A percentile compares a stretch with the other conserved stretches of the same genome.
These are phyloP conservation scores for Cyclargus thomasi DNA, from an alignment of 1,140 invertebrate genomes.

Conservation along the genomic window DNA sequence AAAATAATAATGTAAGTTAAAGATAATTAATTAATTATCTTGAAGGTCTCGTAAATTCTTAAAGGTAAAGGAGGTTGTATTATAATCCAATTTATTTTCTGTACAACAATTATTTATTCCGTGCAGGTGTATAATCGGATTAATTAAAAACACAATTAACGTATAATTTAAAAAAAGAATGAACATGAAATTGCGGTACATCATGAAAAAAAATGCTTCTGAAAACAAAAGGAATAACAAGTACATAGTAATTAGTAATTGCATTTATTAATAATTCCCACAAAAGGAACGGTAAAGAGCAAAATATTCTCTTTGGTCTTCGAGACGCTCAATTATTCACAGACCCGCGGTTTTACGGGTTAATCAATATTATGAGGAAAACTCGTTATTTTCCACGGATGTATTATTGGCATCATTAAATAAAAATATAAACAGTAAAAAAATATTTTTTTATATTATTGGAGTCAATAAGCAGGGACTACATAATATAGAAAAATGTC, in stretches of 20 bases:
- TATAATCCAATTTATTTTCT: too few relatives aligned
- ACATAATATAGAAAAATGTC: too few relatives aligned
- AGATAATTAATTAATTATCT: too few relatives aligned
- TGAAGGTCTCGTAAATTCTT: too few relatives aligned
- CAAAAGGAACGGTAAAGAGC: background rate
- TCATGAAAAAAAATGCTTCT: background rate
- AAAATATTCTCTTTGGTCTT: background rate
- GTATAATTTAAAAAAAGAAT: background rate
- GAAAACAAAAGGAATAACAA: background rate
- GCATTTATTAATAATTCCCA: background rate
- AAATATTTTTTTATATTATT: too few relatives aligned
- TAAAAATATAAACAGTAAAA: too few relatives aligned
- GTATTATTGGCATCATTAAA: too few relatives aligned
- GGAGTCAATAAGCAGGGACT: too few relatives aligned
- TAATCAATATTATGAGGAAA: background rate
- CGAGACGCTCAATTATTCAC: background rate
- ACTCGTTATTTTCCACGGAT: too few relatives aligned
- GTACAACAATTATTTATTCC: background rate
- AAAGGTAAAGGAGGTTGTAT: too few relatives aligned
- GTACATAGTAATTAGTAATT: background rate
- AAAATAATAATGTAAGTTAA: too few relatives aligned
- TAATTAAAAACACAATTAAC: background rate
- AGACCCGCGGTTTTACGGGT: background rate
- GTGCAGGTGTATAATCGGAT: background rate
- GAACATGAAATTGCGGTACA: background rate